Base-by-base conservation (phyloP, 1,140 invertebrate genomes). In the Drosophila persimilis region DNA sequence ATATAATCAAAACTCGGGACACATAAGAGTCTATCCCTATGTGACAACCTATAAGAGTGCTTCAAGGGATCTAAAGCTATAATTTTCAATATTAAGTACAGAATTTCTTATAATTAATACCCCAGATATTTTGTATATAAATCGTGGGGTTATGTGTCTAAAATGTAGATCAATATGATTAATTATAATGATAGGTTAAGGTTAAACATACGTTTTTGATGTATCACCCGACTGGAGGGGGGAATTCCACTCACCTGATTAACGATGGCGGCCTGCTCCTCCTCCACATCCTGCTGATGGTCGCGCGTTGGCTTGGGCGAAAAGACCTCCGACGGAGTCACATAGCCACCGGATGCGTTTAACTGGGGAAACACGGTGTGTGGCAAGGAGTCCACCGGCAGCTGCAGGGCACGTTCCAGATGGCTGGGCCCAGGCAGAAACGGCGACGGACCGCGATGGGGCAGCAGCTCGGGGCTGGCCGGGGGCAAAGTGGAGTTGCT, bases 361-460 rank as follows among this genome's bases (percentile, higher is more conserved):
- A 91, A 53, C 63, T 90, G 80, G 26, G 92, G 92, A 74, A 92
- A 92, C 61, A 91, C 91, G 43, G 92, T 92, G 64, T 92, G 90
- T 15, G 92, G 92, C 61, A 92, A 75, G 13, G 89, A 79, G 41
- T 91, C 79, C 44, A 91, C 71, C 2, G 91, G 92, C 47, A 90
- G 46, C 51, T 85, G 83, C 26, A 91, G 24, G 0, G 91, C 91
- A 24, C 84, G 80, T 46, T 90, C 89, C 53, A 90, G 90, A 24
- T 90, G 89, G 35, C 90, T 90, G 11, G 86, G 90, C 50, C 88
- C 89, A 5, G 90, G 90, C 59, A 91, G 53, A 45, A 91, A 91
- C 6, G 91, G 91, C 26, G 91, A 91, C 11, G 90, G 90, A 9
- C 79, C 91, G 47, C 91, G 74, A 59, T 89, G 83, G n/a, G 83